Evolutionary conservation across 2,888 invertebrate genomes (phyloP).

Genomic region (Brachylomia viminalis): DNA sequence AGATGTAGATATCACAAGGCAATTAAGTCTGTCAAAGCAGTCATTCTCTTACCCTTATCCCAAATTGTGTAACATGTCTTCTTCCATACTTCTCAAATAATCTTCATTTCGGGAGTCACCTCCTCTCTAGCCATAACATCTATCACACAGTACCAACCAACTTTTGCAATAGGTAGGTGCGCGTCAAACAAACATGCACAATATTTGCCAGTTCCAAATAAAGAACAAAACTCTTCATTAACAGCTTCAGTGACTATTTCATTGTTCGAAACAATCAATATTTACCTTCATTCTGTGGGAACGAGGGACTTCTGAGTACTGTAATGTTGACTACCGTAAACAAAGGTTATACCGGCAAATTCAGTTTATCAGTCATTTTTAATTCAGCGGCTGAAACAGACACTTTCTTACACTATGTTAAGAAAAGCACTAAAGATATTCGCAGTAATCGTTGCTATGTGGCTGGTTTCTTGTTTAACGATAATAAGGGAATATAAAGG

Average conservation of each 20-base stretch:
- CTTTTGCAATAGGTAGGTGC: not conserved
- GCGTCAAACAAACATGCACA: not conserved
- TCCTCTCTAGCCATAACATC: not conserved
- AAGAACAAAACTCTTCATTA: constrained; percentile 45
- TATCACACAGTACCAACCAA: not conserved
- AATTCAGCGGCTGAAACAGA: constrained; percentile 14
- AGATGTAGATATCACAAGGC: too few species aligned
- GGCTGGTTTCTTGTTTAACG: constrained; percentile 74
- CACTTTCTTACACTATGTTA: constrained; percentile 46
- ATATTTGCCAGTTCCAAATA: constrained; percentile 19
- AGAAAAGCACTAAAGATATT: constrained; percentile 65
- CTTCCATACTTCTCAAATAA: not conserved
- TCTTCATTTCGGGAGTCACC: not conserved
- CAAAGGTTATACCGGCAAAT: not conserved
- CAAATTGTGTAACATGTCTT: too few species aligned
- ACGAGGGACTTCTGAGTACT: constrained; percentile 66
- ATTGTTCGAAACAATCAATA: constrained; percentile 70
- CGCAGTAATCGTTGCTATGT: constrained; percentile 68
- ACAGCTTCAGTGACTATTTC: constrained; percentile 66
- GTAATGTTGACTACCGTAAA: constrained; percentile 65
- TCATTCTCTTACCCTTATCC: too few species aligned
- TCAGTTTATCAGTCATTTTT: constrained; percentile 24
- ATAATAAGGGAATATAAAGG: constrained; percentile 69
- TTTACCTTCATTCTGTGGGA: constrained; percentile 72
- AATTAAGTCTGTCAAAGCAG: too few species aligned